A percentile compares a stretch with the other conserved stretches of the same genome.
These are phyloP conservation scores for Etheostoma cragini DNA, from an alignment of 2,113 vertebrate species.

Conservation along the genomic window DNA sequence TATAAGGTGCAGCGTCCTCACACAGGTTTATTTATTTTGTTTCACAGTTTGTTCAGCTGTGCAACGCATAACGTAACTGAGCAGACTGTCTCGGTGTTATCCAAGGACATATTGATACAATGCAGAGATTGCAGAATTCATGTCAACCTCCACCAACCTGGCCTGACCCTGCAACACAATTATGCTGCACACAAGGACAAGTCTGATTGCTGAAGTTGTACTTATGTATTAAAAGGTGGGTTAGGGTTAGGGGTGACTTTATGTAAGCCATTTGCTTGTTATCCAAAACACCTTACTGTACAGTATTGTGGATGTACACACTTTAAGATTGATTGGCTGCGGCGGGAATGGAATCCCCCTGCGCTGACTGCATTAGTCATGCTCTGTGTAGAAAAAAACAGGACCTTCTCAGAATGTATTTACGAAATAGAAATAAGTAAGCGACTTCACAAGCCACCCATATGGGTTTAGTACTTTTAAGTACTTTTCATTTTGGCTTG, in stretches of 20 bases:
- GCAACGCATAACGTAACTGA: not conserved
- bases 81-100: not conserved
- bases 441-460: slow-evolving; percentile 22
- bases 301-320: slow-evolving; percentile 11
- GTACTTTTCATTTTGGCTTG: slow-evolving; percentile 47
- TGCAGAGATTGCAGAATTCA: not conserved
- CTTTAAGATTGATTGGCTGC: slow-evolving; percentile 17
- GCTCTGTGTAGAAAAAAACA: slow-evolving; percentile 30
- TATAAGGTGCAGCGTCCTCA: no score
- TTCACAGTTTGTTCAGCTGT: no score
- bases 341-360: slow-evolving; percentile 19
- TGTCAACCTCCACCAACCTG: not conserved
- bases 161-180: not conserved
- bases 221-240: slow-evolving; percentile 25
- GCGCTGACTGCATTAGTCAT: slow-evolving; percentile 19
- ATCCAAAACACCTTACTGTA: slow-evolving; percentile 23
- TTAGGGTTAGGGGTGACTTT: slow-evolving; percentile 37
- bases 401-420: slow-evolving; percentile 30
- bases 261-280: slow-evolving; percentile 31
- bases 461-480: slow-evolving; percentile 45
- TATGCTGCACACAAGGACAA: not conserved
- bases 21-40: no score
- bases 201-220: slow-evolving; percentile 8
- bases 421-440: slow-evolving; percentile 27
- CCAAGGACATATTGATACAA: not conserved